Evolutionary conservation across 2,888 invertebrate species (phyloP), one percentile per base, ranked within the genome.

Genomic region (Lasiommata megera): DNA sequence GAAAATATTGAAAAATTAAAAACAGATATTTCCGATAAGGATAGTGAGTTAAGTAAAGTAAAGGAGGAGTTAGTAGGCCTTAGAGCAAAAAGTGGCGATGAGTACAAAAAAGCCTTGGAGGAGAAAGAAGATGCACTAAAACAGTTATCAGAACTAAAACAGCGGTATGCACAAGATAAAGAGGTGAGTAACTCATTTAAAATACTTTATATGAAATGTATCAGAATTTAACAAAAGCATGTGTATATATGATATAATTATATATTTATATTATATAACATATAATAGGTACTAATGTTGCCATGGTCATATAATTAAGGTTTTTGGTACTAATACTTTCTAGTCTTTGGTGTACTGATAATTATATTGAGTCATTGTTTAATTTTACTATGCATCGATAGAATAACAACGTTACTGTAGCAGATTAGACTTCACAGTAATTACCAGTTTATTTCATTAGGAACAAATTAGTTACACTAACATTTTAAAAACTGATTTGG

Each of bases 81-180:
- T 28, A 79, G 76, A 62, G 80, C 81, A 61, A 84, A 80, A 62
- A 88, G 80, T 65, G 84, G 82, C 6, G 84, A 88, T 56, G 88
- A 89, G 48, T 84, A 81, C 64, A 86, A 82, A 64, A 86, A 74
- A 67, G 81, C 76, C 6, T 65, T 81, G 1, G 79, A 84, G 67
- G 85, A 89, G 64, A 88, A 78, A 65, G 86, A 88, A 59, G 71
- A 72, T 0, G 88, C 83, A 0, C 59, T 84, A 28, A 80, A 80
- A 68, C 74, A 84, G 70, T 68, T 88, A 6, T 70, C 73, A 1
- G 82, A 83, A 56, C 61, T 89, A 47, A 82, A 72, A 36, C 76
- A 79, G 60, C 76, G 79, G 52, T 75, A 82, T 68, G 74, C 75
- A 65, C 80, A 80, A 59, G 89, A 90, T 50, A 89, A 87, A 69